Conservation (phyloP, 2,113 vertebrate genomes). For the Neomonachus schauinslandi region DNA sequence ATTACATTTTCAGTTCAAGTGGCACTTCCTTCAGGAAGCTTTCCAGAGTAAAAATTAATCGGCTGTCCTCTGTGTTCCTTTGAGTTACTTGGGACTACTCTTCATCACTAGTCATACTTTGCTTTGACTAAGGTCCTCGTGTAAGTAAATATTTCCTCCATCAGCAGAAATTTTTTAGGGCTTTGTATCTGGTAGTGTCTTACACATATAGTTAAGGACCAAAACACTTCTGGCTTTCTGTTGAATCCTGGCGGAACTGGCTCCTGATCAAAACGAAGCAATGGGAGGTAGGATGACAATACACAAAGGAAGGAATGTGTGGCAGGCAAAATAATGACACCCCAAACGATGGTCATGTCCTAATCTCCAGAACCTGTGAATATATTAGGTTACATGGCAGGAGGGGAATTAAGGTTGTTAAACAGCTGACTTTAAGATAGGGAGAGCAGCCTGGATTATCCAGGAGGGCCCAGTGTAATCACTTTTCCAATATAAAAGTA, state of each 20-base stretch:
- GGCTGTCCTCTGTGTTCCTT: not conserved
- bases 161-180: not conserved
- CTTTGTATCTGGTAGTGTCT: not conserved
- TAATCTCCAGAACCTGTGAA: not conserved
- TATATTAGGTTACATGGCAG: not conserved
- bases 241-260: not conserved
- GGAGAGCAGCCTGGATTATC: not conserved
- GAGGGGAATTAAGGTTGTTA: not conserved
- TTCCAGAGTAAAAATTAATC: not conserved
- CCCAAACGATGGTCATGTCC: no score
- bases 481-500: not conserved
- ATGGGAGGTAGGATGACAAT: not conserved
- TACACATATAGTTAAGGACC: not conserved
- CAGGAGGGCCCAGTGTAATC: not conserved
- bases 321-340: not conserved
- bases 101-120: not conserved
- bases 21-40: not conserved
- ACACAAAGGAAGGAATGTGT: not conserved
- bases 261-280: not conserved
- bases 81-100: not conserved
- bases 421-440: not conserved
- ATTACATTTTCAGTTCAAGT: constrained; percentile 1
- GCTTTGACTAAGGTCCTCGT: not conserved
- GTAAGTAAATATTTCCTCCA: not conserved
- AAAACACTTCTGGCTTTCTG: not conserved